Conservation (phyloP, 2,888 invertebrate species). For the Baronia brevicornis region DNA sequence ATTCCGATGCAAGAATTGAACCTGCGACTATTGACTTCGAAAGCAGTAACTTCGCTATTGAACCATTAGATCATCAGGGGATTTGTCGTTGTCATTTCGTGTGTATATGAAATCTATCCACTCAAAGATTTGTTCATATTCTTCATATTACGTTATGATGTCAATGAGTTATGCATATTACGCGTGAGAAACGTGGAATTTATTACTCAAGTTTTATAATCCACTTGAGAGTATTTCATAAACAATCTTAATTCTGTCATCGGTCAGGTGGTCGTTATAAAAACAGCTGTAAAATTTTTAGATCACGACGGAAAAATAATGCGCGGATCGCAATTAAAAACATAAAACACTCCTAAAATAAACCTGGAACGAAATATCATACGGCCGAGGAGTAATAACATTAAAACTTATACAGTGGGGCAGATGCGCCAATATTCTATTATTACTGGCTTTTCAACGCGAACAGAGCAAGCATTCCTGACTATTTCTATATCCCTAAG, state of each 20-base stretch:
- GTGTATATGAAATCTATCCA: no score
- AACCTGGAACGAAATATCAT: conserved; percentile 60
- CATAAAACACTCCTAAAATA: conserved; percentile 66
- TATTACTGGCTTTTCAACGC: conserved; percentile 71
- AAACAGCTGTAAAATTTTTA: conserved; percentile 65
- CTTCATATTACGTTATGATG: conserved; percentile 19
- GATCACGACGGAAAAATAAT: conserved; percentile 62
- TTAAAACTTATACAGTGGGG: conserved; percentile 67
- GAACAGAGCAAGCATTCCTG: conserved; percentile 66
- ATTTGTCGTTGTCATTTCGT: no score
- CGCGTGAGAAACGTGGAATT: conserved; percentile 37
- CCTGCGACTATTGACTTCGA: no score
- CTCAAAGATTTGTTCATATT: conserved; percentile 7
- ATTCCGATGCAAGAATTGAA: no score
- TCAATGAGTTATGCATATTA: conserved; percentile 25
- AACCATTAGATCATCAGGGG: no score
- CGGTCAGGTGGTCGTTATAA: conserved; percentile 56
- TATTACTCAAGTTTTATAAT: conserved; percentile 55
- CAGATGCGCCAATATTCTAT: conserved; percentile 74
- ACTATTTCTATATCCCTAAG: conserved; percentile 74
- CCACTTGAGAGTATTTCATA: conserved; percentile 53
- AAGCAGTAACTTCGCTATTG: no score
- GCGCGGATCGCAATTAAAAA: conserved; percentile 66
- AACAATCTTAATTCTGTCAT: conserved; percentile 70
- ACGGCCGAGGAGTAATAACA: conserved; percentile 61